These are phyloP conservation scores for Poeciliopsis occidentalis DNA, from an alignment of 2,113 vertebrate species.

Conservation along the genomic window DNA sequence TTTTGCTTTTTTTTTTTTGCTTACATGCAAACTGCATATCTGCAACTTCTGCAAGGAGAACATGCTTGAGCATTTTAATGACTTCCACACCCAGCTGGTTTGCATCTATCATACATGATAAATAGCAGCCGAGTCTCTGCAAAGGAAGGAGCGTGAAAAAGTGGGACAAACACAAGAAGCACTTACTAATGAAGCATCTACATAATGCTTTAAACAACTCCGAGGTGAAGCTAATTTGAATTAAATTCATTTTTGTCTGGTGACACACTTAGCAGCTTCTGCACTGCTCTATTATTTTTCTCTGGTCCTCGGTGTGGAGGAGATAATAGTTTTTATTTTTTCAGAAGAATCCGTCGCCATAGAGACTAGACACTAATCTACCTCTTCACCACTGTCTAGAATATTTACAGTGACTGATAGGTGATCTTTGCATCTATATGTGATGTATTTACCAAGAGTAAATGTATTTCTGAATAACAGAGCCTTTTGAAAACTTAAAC, in stretches of 20 bases:
- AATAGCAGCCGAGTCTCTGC: conserved; percentile 28
- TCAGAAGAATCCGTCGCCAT: conserved; percentile 69
- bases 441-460: background rate
- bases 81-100: conserved; percentile 26
- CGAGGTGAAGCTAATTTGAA: conserved; percentile 50
- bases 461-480: background rate
- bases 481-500: no score
- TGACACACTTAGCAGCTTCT: conserved; percentile 65
- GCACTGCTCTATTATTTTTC: conserved; percentile 57
- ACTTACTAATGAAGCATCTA: conserved; percentile 50
- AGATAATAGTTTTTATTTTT: conserved; percentile 74
- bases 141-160: conserved; percentile 27
- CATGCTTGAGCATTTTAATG: conserved; percentile 34
- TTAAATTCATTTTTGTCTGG: conserved; percentile 52
- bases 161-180: conserved; percentile 24
- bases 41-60: background rate
- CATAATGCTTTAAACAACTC: conserved; percentile 52
- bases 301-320: conserved; percentile 66
- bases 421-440: background rate
- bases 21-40: conserved; percentile 4
- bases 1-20: background rate
- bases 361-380: conserved; percentile 72
- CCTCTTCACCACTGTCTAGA: conserved; percentile 32
- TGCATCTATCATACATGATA: conserved; percentile 29
- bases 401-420: conserved; percentile 46